Conservation (phyloP, 2,113 vertebrate genomes). For the Alectura lathami region DNA sequence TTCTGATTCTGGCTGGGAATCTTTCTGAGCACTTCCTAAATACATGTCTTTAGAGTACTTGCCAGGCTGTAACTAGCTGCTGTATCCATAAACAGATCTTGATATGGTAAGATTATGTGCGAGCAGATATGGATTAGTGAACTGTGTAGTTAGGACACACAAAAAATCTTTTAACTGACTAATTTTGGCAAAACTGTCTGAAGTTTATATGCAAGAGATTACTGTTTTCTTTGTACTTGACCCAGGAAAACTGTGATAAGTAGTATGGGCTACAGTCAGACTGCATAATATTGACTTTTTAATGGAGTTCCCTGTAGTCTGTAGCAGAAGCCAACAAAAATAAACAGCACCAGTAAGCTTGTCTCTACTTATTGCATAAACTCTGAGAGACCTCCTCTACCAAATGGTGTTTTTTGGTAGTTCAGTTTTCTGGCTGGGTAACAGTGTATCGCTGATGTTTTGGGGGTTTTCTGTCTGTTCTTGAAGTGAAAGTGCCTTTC, state of each 20-base stretch:
- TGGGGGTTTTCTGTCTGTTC: neutral
- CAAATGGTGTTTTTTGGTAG: neutral
- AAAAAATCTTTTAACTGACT: neutral
- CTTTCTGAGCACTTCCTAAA: neutral
- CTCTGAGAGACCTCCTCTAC: neutral
- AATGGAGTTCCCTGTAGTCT: constrained; percentile 49
- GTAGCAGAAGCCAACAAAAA: constrained; percentile 39
- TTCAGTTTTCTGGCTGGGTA: constrained; percentile 6
- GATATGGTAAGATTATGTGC: neutral
- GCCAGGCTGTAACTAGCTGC: neutral
- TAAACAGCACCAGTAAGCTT: constrained; percentile 29
- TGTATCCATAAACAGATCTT: neutral
- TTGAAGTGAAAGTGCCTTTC: neutral
- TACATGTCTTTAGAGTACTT: neutral
- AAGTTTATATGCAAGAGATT: neutral
- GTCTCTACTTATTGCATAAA: constrained; percentile 15
- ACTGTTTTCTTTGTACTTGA: constrained; percentile 33
- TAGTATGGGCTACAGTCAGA: constrained; percentile 7
- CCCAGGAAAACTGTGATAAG: constrained; percentile 39
- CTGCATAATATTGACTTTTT: constrained; percentile 57
- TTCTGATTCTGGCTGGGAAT: neutral
- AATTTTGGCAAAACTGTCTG: neutral
- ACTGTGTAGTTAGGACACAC: neutral
- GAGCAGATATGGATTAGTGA: neutral
- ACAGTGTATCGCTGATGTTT: neutral